Evolutionary conservation across 2,113 vertebrate species (phyloP).

Genomic region (Engraulis encrasicolus): DNA sequence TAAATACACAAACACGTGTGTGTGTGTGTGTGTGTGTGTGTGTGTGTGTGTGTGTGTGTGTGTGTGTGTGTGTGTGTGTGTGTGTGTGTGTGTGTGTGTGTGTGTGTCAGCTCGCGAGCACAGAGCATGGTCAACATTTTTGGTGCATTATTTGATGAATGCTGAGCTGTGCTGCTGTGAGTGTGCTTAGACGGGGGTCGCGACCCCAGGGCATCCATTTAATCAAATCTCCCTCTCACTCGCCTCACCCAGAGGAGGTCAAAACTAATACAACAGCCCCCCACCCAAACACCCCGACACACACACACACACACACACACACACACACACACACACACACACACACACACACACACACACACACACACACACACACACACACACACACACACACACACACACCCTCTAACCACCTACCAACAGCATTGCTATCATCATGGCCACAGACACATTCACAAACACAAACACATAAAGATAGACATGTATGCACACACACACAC

Average conservation of each 20-base stretch:
- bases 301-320: neutral
- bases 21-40: constrained; percentile 10
- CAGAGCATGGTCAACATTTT: constrained; percentile 81
- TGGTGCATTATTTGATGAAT: constrained; percentile 86
- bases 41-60: neutral
- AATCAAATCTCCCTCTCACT: constrained; percentile 84
- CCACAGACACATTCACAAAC: neutral
- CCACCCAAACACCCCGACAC: neutral
- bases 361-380: too few species aligned
- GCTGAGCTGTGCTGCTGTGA: constrained; percentile 85
- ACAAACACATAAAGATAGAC: neutral
- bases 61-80: constrained; percentile 22
- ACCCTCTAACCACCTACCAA: too few species aligned
- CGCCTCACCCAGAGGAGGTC: constrained; percentile 79
- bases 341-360: too few species aligned
- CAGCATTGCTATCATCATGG: too few species aligned
- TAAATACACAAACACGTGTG: neutral
- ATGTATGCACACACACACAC: neutral
- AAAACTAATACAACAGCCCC: constrained; percentile 56
- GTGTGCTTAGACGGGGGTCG: constrained; percentile 84
- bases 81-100: neutral
- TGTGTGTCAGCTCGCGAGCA: constrained; percentile 24
- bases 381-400: too few species aligned
- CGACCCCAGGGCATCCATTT: constrained; percentile 86
- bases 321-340: constrained; percentile 14